These are phyloP conservation scores for Chalcis sispes DNA, from an alignment of 2,888 invertebrate species.

Conservation along the genomic window DNA sequence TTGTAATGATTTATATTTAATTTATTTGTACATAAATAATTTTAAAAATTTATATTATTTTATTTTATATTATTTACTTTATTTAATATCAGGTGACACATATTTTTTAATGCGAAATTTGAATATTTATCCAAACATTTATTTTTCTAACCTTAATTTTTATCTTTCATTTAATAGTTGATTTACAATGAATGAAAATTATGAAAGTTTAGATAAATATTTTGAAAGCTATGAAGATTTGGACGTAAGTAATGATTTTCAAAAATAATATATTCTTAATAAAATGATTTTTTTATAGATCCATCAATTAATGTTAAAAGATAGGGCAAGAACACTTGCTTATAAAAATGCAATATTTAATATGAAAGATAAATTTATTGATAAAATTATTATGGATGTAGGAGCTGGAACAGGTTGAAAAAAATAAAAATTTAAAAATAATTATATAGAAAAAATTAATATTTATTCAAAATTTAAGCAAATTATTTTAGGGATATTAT, in stretches of 20 bases:
- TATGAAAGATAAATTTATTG: constrained; percentile 82
- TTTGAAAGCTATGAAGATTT: constrained; percentile 86
- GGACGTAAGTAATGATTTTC: constrained; percentile 79
- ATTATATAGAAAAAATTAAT: constrained; percentile 22
- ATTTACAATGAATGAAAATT: constrained; percentile 49
- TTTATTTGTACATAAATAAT: background rate
- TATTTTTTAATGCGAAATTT: constrained; percentile 1
- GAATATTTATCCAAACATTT: background rate
- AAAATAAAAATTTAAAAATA: constrained; percentile 12
- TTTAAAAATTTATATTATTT: background rate
- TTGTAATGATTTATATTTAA: background rate
- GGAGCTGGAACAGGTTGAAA: constrained; percentile 86
- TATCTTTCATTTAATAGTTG: background rate
- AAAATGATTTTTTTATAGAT: constrained; percentile 78
- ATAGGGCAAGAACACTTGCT: constrained; percentile 85
- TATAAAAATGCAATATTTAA: constrained; percentile 88
- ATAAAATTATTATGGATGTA: constrained; percentile 90
- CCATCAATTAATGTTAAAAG: constrained; percentile 88
- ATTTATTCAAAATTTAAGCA: constrained; percentile 19
- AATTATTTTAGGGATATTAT: constrained; percentile 87
- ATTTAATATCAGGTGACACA: background rate
- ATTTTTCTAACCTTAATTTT: constrained; percentile 32
- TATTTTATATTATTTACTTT: constrained; percentile 13
- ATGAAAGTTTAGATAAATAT: constrained; percentile 76
- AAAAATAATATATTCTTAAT: constrained; percentile 6